A percentile compares a stretch with the other conserved stretches of the same genome.
Evolutionary conservation across 53 echinoderm and acorn worm species (phyloP).

Genomic region (Holothuria scabra): DNA sequence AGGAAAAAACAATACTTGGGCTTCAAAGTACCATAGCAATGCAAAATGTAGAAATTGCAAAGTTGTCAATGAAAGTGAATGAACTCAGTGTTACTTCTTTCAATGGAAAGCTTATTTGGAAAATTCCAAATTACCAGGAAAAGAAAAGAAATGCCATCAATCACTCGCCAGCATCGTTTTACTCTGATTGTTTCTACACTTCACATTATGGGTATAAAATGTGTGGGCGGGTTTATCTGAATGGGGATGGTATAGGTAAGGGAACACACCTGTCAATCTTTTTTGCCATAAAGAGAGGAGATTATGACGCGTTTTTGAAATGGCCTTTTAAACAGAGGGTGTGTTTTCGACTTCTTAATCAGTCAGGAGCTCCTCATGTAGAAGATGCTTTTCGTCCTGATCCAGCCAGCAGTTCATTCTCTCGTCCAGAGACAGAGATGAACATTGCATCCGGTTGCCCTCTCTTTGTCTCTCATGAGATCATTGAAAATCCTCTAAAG

Average conservation of each 20-base stretch:
- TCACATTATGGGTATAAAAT: constrained; percentile 71
- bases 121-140: constrained; percentile 40
- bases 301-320: constrained; percentile 42
- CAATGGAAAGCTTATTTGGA: constrained; percentile 50
- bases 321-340: constrained; percentile 67
- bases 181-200: constrained; percentile 85
- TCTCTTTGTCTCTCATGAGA: constrained; percentile 57
- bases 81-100: neutral
- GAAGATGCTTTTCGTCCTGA: constrained; percentile 90
- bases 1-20: neutral
- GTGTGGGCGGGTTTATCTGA: constrained; percentile 59
- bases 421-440: constrained; percentile 73
- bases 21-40: constrained; percentile 18
- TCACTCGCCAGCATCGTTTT: constrained; percentile 67
- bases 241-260: constrained; percentile 64
- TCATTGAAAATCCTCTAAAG: constrained; percentile 51
- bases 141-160: constrained; percentile 46
- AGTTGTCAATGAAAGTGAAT: constrained; percentile 27
- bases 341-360: constrained; percentile 55
- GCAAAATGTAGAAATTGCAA: constrained; percentile 21
- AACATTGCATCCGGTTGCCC: constrained; percentile 89
- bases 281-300: constrained; percentile 55
- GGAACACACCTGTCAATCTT: constrained; percentile 65
- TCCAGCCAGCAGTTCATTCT: constrained; percentile 75
- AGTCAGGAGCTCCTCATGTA: constrained; percentile 45